These are phyloP conservation scores for Micrasema minimum DNA, from an alignment of 1,140 invertebrate genomes.

Conservation along the genomic window DNA sequence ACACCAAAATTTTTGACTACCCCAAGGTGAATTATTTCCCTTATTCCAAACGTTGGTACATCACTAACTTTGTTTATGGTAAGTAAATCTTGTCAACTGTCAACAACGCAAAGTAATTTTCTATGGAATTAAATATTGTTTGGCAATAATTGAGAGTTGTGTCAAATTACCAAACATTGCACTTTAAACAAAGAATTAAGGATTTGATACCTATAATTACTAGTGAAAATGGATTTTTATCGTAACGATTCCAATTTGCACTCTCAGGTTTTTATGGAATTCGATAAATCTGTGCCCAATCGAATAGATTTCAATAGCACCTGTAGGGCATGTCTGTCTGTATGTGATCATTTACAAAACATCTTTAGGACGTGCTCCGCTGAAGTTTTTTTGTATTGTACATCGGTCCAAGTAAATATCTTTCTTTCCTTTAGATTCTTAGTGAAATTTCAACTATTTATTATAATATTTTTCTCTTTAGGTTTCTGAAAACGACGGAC, in stretches of 20 bases:
- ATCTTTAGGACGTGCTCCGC: conserved; percentile 62
- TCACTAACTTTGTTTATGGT: too few relatives aligned
- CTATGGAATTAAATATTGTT: conserved; percentile 26
- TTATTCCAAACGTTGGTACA: too few relatives aligned
- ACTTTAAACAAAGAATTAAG: too few relatives aligned
- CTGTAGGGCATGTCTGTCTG: conserved; percentile 63
- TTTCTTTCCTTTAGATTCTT: conserved; percentile 13
- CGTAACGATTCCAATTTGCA: conserved; percentile 29
- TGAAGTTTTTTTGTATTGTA: conserved; percentile 64
- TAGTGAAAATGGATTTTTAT: conserved; percentile 36
- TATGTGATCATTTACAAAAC: conserved; percentile 59
- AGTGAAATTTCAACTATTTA: conserved; percentile 8
- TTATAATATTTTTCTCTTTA: conserved; percentile 46
- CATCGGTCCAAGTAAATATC: conserved; percentile 61
- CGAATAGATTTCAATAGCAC: conserved; percentile 61
- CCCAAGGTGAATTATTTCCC: too few relatives aligned
- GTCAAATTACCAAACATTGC: too few relatives aligned
- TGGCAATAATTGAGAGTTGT: too few relatives aligned
- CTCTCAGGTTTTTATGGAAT: conserved; percentile 29
- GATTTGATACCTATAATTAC: neutral
- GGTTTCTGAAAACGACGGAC: conserved; percentile 59
- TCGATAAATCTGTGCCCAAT: conserved; percentile 44
- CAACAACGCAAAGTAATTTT: neutral
- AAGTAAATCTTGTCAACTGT: too few relatives aligned
- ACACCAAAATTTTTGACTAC: too few relatives aligned